A percentile compares a stretch with the other conserved stretches of the same genome.
These are phyloP conservation scores for Teleogryllus occipitalis DNA, from an alignment of 1,140 invertebrate genomes.

Conservation along the genomic window DNA sequence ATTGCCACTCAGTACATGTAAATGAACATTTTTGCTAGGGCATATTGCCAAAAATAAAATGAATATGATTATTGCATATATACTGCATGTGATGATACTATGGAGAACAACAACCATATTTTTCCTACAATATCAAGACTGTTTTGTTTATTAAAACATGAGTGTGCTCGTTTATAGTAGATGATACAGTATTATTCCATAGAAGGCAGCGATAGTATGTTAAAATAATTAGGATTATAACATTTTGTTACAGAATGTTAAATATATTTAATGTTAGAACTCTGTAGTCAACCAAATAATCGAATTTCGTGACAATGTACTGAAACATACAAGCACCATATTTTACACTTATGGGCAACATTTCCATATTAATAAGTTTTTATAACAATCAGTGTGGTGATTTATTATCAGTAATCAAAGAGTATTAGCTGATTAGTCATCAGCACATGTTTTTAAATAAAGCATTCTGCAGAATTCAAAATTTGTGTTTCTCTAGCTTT, in stretches of 20 bases:
- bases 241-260: conserved; percentile 7
- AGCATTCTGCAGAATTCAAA: not conserved
- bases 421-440: not conserved
- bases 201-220: not conserved
- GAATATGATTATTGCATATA: not conserved
- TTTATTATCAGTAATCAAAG: conserved; percentile 9
- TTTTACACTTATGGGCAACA: not conserved
- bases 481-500: not conserved
- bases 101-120: conserved; percentile 4
- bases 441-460: conserved; percentile 17
- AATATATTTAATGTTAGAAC: not conserved
- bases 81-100: not conserved
- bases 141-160: conserved; percentile 5
- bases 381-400: conserved; percentile 17
- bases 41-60: not conserved
- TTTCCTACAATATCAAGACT: conserved; percentile 5
- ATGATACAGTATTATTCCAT: conserved; percentile 13
- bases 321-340: conserved; percentile 10
- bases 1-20: not conserved
- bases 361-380: conserved; percentile 15
- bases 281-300: not conserved
- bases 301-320: not conserved
- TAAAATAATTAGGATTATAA: not conserved
- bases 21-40: not conserved
- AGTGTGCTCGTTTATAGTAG: not conserved